Base-by-base conservation (phyloP, 1,140 invertebrate genomes). In the Sitophilus oryzae region DNA sequence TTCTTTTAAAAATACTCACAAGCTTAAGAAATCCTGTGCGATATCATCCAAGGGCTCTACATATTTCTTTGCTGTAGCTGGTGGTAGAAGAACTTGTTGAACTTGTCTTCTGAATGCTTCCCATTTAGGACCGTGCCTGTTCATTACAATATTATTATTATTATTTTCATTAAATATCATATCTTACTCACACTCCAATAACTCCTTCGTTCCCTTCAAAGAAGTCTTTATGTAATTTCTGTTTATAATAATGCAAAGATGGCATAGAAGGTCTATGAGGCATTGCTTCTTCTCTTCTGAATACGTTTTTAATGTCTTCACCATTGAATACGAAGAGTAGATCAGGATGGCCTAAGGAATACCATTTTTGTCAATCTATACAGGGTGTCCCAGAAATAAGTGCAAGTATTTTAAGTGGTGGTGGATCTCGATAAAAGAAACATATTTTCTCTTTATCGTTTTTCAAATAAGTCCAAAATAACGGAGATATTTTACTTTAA, bases 111-210 rank as follows among this genome's bases (percentile, higher is more conserved):
- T 77, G 63, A 91, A 88, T 48, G 78, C 76, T 63, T 88, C 85
- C 89, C 89, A 92, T 57, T 83, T 82, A 69, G 83, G 81, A 16
- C 89, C 89, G 65, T 91, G 89, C n/a, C 89, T 91, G 75, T 67
- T 63, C 40, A 50, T 38, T 4, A 36, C 25, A n/a, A 21, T 34
- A 14, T 30, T 42, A 44, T 16, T 44, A 19, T 11, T 3, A 50
- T 41, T 38, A 10, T 30, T 5, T 37, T 21, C n/a, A 22, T 1
- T 42, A 14, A 21, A 36, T 44, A 36, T 40, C n/a, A 45, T 52
- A 14, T 79, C 83, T 83, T 77, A 89, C n/a, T n/a, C n/a, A n/a
- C 87, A 88, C 82, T 63, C 85, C 86, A 65, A 89, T 89, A 19
- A 89, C 77, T 11, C 87, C 87, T 1, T 83, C 82, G 59, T 78